A percentile compares a stretch with the other conserved stretches of the same genome.
These are phyloP conservation scores for Pararge aegeria DNA, from an alignment of 1,140 invertebrate species.

Conservation along the genomic window DNA sequence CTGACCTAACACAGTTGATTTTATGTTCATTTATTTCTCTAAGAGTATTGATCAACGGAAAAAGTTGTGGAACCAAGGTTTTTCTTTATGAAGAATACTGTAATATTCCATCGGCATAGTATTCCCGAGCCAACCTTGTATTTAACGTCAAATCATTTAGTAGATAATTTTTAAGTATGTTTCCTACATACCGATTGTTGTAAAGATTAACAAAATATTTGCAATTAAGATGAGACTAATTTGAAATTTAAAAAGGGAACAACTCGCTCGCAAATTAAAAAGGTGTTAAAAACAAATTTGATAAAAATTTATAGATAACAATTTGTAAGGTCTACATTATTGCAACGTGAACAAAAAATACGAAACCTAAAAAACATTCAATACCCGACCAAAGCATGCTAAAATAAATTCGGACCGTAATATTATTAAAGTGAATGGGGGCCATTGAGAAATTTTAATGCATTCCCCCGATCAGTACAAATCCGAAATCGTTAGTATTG, in stretches of 20 bases:
- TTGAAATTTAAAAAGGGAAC: neutral
- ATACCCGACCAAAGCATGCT: neutral
- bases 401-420: slow-evolving; percentile 2
- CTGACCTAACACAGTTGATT: too few species aligned
- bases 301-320: neutral
- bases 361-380: neutral
- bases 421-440: slow-evolving; percentile 8
- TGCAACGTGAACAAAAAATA: slow-evolving; percentile 1
- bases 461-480: slow-evolving; percentile 19
- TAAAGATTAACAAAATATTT: neutral
- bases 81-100: too few species aligned
- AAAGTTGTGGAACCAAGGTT: too few species aligned
- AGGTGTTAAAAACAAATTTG: slow-evolving; percentile 10
- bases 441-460: slow-evolving; percentile 31
- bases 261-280: neutral
- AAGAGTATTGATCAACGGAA: too few species aligned
- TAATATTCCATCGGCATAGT: too few species aligned
- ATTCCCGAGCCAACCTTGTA: too few species aligned
- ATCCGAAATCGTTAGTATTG: slow-evolving; percentile 25
- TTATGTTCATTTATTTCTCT: too few species aligned
- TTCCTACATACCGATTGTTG: too few species aligned
- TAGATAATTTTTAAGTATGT: too few species aligned
- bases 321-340: slow-evolving; percentile 18
- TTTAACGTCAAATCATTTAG: too few species aligned
- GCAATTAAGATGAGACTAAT: neutral